Evolutionary conservation across 2,888 invertebrate species (phyloP), one percentile per base, ranked within the genome.

Genomic region (Drosophila longiperda): DNA sequence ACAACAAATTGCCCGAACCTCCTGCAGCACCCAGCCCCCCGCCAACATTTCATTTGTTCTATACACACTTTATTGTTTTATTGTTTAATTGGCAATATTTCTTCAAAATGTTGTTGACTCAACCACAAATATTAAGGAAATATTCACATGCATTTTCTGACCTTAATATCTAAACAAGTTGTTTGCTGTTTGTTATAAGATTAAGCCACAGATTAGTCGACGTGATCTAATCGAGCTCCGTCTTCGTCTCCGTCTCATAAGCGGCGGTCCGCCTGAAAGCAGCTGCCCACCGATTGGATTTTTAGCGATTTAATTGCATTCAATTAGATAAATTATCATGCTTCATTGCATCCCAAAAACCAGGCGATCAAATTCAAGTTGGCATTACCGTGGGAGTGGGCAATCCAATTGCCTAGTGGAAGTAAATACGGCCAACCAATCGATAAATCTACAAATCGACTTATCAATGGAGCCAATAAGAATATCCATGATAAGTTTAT

Each of bases 101-200:
- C 38, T 57, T 63, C 32, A 26, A 60, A 63, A 38, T 52, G 20
- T 40, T 20, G 61, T 61, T 73, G 69, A 73, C 38, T 66, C 65
- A 75, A 85, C 87, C 89, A 76, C 87, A 82, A 80, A 67, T 77
- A 80, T 84, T 80, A 66, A 84, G 89, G 89, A 89, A 86, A 80
- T 84, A 74, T 77, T 75, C 74, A 71, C 80, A 83, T 81, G 79
- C 75, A 78, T 62, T 75, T 69, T 45, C 12, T 71, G 80, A 68
- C 80, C 80, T 82, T 81, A 81, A 82, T 45, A 45, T 82, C 61
- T 48, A 52, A 55, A 49, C 66, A 60, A 68, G 52, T 40, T 52
- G 50, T 33, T 33, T 50, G 12, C 12, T 40, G 57, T 57, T 57
- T 60, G 76, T 58, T 53, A 49, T 36, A 23, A 72, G 74, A 74